phyloP scores from a whole-genome alignment of 1,140 invertebrate species.

The Pachyrhynchus sulphureomaculatus region DNA sequence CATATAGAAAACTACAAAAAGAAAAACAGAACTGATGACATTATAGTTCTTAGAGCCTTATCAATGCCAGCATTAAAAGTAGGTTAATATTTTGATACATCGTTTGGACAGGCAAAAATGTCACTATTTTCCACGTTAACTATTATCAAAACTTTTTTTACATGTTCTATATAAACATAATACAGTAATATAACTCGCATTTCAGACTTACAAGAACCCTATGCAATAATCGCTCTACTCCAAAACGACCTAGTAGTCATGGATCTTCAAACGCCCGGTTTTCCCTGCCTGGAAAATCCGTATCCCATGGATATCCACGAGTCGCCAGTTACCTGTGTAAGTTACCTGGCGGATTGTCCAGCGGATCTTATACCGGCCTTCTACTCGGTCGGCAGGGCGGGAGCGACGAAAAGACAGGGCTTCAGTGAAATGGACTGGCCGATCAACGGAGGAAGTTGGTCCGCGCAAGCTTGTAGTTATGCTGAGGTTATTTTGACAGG shows the following conservation, averaged over 20 bases:
- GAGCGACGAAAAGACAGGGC: slow-evolving; percentile 62
- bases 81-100: no score
- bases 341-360: slow-evolving; percentile 96
- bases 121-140: no score
- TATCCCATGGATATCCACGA: slow-evolving; percentile 99
- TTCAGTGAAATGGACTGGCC: slow-evolving; percentile 97
- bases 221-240: slow-evolving; percentile 94
- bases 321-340: slow-evolving; percentile 93
- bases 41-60: no score
- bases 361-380: slow-evolving; percentile 92
- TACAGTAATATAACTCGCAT: no score
- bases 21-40: no score
- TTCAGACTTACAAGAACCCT: slow-evolving; percentile 93
- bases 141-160: no score
- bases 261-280: slow-evolving; percentile 90
- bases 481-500: slow-evolving; percentile 96
- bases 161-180: no score
- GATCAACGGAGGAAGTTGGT: slow-evolving; percentile 93
- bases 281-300: slow-evolving; percentile 98
- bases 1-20: no score
- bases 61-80: neutral
- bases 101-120: no score
- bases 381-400: slow-evolving; percentile 62
- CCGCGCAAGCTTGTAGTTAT: slow-evolving; percentile 89
- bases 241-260: slow-evolving; percentile 98